These are phyloP conservation scores for Neoitamus cyanurus DNA, from an alignment of 2,888 invertebrate genomes.

Conservation along the genomic window DNA sequence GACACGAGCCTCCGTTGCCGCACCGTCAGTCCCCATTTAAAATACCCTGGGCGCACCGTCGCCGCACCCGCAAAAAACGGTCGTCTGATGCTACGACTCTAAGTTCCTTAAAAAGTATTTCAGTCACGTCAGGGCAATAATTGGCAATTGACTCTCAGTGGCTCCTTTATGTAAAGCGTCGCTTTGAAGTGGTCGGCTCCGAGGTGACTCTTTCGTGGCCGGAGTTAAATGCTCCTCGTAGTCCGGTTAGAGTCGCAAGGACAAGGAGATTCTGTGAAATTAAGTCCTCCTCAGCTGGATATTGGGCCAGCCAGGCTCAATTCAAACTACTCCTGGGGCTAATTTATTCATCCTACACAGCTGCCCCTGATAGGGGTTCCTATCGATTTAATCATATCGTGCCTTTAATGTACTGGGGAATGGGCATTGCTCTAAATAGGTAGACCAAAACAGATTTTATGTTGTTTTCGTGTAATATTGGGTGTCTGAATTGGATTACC, in stretches of 20 bases:
- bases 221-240: neutral
- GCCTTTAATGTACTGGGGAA: neutral
- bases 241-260: neutral
- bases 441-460: neutral
- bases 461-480: neutral
- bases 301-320: neutral
- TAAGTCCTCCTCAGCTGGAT: neutral
- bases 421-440: neutral
- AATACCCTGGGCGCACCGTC: too few species aligned
- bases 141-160: neutral
- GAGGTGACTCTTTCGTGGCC: neutral
- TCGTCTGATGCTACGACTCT: too few species aligned
- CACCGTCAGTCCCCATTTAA: too few species aligned
- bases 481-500: neutral
- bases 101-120: neutral
- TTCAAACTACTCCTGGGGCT: neutral
- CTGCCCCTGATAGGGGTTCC: neutral
- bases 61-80: too few species aligned
- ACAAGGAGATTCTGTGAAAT: neutral
- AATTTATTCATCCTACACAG: neutral
- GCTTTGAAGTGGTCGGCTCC: neutral
- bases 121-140: constrained; percentile 23
- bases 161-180: neutral
- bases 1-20: too few species aligned
- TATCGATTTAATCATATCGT: neutral